A percentile compares a stretch with the other conserved stretches of the same genome.
Evolutionary conservation across 2,888 invertebrate species (phyloP).

Genomic region (Baronia brevicornis): DNA sequence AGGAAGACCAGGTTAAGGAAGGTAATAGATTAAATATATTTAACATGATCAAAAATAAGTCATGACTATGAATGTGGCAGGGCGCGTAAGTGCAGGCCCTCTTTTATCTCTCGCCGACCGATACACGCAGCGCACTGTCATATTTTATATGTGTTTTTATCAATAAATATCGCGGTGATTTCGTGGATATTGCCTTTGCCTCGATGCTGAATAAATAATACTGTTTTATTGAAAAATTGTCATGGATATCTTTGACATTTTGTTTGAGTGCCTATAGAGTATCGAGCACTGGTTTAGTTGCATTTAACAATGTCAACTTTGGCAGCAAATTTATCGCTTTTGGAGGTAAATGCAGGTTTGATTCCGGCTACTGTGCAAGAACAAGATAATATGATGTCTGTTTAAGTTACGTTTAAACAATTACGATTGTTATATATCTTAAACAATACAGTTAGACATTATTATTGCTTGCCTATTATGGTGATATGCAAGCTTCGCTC

Average conservation of each 20-base stretch:
- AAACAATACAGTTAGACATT: no score
- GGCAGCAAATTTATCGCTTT: conserved; percentile 11
- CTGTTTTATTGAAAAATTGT: conserved; percentile 9
- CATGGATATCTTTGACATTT: conserved; percentile 12
- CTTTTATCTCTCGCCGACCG: conserved; percentile 60
- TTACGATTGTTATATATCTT: conserved; percentile 4
- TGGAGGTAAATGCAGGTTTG: conserved; percentile 11
- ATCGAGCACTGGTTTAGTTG: conserved; percentile 7
- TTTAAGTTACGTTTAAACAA: conserved; percentile 4
- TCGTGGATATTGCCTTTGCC: conserved; percentile 20
- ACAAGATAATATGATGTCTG: conserved; percentile 3
- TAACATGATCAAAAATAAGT: no score
- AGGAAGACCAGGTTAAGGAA: no score
- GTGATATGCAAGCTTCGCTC: no score
- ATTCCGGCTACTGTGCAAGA: conserved; percentile 8
- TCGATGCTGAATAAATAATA: conserved; percentile 11
- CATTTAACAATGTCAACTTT: conserved; percentile 9
- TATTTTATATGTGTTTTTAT: conserved; percentile 60
- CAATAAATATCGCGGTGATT: conserved; percentile 39
- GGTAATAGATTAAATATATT: no score
- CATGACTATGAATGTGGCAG: conserved; percentile 45
- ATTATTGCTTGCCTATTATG: no score
- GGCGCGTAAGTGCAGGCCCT: conserved; percentile 66
- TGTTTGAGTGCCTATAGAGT: conserved; percentile 7
- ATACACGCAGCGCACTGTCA: conserved; percentile 46